Evolutionary conservation across 2,113 vertebrate species (phyloP).

Genomic region (Saguinus midas): DNA sequence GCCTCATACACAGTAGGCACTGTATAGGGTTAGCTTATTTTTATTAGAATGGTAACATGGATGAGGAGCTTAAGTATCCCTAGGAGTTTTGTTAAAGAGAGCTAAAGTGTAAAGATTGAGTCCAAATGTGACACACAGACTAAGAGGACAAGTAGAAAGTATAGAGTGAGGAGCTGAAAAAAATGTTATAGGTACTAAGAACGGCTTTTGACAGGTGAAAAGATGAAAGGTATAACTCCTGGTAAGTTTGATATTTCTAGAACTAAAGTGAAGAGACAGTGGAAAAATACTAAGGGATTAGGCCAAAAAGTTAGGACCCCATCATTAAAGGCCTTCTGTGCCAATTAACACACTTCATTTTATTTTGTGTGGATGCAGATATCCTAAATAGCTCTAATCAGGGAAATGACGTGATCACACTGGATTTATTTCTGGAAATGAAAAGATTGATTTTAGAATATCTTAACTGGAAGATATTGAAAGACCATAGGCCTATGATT

Average conservation of each 20-base stretch:
- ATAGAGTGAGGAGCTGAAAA: not conserved
- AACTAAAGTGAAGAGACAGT: not conserved
- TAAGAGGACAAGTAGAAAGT: not conserved
- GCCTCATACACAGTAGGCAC: not conserved
- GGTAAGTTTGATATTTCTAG: not conserved
- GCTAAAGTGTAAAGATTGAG: not conserved
- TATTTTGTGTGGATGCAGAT: conserved; percentile 7
- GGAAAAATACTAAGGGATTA: not conserved
- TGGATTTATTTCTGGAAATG: conserved; percentile 76
- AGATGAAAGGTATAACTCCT: not conserved
- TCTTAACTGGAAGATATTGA: conserved; percentile 72
- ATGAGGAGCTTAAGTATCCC: not conserved
- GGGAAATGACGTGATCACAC: conserved; percentile 62
- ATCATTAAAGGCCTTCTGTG: not conserved
- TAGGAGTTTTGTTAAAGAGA: not conserved
- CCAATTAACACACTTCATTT: not conserved
- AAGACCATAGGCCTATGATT: conserved; percentile 58
- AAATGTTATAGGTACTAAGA: not conserved
- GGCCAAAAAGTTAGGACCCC: not conserved
- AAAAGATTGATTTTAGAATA: conserved; percentile 75
- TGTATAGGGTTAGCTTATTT: not conserved
- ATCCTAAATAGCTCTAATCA: conserved; percentile 60
- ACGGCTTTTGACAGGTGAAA: not conserved
- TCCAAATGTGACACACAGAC: not conserved
- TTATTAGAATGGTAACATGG: not conserved